Evolutionary conservation across 1,140 invertebrate genomes (phyloP).

Genomic region (Conopomorpha cramerella): DNA sequence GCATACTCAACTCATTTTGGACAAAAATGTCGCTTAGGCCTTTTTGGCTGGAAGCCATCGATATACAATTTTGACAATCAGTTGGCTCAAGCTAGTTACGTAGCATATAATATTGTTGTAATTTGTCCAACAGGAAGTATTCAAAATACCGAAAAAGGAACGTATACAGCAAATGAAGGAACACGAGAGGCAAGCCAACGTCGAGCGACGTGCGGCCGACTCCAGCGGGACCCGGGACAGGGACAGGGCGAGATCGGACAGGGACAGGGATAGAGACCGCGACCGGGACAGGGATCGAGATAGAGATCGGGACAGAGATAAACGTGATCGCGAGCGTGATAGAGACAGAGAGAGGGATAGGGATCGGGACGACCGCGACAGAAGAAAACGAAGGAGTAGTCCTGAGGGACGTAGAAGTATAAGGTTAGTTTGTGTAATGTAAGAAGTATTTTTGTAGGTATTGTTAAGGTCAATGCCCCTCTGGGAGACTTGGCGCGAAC

Average conservation of each 20-base stretch:
- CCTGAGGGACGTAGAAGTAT: slow-evolving; percentile 43
- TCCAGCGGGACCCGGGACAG: slow-evolving; percentile 39
- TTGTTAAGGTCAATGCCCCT: background rate
- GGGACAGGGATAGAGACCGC: too few relatives aligned
- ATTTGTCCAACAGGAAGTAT: slow-evolving; percentile 75
- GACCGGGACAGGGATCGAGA: too few relatives aligned
- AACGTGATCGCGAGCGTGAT: too few relatives aligned
- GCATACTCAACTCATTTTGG: too few relatives aligned
- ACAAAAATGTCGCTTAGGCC: too few relatives aligned
- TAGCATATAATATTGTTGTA: too few relatives aligned
- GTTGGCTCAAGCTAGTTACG: too few relatives aligned
- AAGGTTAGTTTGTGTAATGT: slow-evolving; percentile 16
- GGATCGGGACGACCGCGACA: slow-evolving; percentile 41
- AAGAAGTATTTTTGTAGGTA: slow-evolving; percentile 1
- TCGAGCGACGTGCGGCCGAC: slow-evolving; percentile 39
- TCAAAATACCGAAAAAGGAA: slow-evolving; percentile 94
- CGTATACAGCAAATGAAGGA: slow-evolving; percentile 91
- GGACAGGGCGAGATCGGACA: too few relatives aligned
- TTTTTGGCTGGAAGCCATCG: too few relatives aligned
- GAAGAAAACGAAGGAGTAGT: slow-evolving; percentile 41
- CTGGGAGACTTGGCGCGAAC: too few relatives aligned
- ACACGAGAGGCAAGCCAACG: slow-evolving; percentile 83
- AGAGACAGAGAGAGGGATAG: slow-evolving; percentile 18
- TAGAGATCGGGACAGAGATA: too few relatives aligned
- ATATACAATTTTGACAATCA: too few relatives aligned